A percentile compares a stretch with the other conserved stretches of the same genome.
phyloP scores from a whole-genome alignment of 2,113 vertebrate genomes.

The Solea senegalensis region DNA sequence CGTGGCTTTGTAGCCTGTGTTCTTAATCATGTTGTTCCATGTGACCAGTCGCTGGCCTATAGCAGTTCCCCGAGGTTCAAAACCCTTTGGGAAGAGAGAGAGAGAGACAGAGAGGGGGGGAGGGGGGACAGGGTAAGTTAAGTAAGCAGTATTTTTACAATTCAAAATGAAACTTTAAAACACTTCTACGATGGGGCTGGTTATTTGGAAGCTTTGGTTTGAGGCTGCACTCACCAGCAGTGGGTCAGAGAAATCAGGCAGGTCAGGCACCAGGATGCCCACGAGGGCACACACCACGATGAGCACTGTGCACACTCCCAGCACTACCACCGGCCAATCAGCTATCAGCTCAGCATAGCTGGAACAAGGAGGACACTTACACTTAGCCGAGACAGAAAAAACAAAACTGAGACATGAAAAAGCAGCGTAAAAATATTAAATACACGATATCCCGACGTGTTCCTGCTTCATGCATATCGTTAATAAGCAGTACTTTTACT shows the following conservation, averaged over 20 bases:
- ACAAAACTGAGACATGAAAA: not conserved
- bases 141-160: no score
- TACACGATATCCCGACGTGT: accelerated
- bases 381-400: not conserved
- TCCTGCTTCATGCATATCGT: not conserved
- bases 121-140: no score
- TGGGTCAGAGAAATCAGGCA: conserved; percentile 97
- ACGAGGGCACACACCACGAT: conserved; percentile 95
- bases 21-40: conserved; percentile 99
- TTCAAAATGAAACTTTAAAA: no score
- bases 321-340: conserved; percentile 96
- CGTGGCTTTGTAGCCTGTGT: conserved; percentile 97
- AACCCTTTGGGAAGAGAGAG: conserved; percentile 82
- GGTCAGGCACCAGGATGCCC: conserved; percentile 92
- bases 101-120: not conserved
- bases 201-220: no score
- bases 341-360: conserved; percentile 96
- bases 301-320: conserved; percentile 94
- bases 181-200: no score
- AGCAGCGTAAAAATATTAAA: not conserved
- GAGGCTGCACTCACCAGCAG: conserved; percentile 86
- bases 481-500: not conserved
- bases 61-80: conserved; percentile 95
- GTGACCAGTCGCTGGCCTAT: conserved; percentile 98
- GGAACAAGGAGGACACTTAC: conserved; percentile 10